These are phyloP conservation scores for Saguinus midas DNA, from an alignment of 2,113 vertebrate genomes.

Conservation along the genomic window DNA sequence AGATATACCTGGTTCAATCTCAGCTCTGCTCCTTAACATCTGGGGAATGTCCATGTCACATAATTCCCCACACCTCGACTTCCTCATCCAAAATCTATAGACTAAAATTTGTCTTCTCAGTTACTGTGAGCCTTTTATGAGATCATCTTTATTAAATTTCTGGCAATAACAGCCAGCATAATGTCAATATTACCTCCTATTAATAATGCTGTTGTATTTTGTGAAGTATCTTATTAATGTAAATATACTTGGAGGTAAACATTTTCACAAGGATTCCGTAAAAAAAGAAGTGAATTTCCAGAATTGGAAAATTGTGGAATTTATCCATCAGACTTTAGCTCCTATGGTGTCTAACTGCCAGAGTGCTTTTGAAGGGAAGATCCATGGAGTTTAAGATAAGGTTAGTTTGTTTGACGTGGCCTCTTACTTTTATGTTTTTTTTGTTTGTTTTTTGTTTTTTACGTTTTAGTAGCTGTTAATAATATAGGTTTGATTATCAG, in stretches of 20 bases:
- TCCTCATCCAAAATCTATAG: neutral
- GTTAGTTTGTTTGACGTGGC: neutral
- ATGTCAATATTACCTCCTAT: neutral
- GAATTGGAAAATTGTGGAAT: neutral
- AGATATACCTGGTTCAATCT: neutral
- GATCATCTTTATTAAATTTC: neutral
- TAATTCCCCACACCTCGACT: neutral
- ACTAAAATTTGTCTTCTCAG: neutral
- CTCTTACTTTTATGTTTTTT: neutral
- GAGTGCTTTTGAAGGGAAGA: neutral
- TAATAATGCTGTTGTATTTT: neutral
- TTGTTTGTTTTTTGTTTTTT: no score
- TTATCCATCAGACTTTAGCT: neutral
- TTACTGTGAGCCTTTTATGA: neutral
- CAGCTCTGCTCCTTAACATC: neutral
- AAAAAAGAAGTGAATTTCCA: neutral
- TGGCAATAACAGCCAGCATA: no score
- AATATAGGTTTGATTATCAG: neutral
- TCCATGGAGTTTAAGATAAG: neutral
- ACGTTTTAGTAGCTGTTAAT: neutral
- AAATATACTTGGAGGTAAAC: neutral
- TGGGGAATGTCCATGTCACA: neutral
- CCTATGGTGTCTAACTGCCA: neutral
- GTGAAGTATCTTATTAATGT: neutral
- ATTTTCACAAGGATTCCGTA: neutral